Base-by-base conservation (phyloP, 2,113 vertebrate species). In the Hippopotamus amphibius region DNA sequence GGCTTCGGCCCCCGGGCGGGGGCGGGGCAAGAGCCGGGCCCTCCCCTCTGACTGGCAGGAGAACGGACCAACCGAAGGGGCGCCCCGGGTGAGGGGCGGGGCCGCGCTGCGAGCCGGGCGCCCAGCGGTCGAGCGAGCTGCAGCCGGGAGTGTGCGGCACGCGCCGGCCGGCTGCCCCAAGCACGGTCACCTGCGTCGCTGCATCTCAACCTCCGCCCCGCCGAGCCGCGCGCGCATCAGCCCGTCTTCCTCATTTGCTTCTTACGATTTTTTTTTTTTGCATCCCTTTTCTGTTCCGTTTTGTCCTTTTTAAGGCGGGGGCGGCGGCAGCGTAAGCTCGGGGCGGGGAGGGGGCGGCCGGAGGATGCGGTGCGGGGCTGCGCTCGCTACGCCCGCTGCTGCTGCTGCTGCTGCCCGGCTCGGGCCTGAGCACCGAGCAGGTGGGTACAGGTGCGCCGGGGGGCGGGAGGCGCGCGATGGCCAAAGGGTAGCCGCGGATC, bases 361-460 rank as follows among this genome's bases (percentile, higher is more conserved):
- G 97, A 97, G 97, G 94, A 98, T 97, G 97, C 92, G 83, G 93
- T 86, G 93, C 81, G 93, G 76, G 92, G 53, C 76, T 96, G 97
- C 91, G 89, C 88, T 71, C 41, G 63, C 97, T 61, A 66, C 92
- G 81, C 68, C 93, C 59, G 85, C 90, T 16, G 88, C 90, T 93
- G 96, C 92, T 21, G 83, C 89, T 14, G 88, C 88, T 93, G 96
- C 92, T 19, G 94, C 90, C 95, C 74, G 61, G 94, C 95, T 96
- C 68, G 43, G 96, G 94, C 96, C 97, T 10, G 97, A 82, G 95
- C 96, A 63, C 94, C 92, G 68, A 93, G 92, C 97, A 98, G 97
- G 97, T 98, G 92, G 95, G 97, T 98, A 83, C 92, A 96, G 95
- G 97, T 95, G 90, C 90, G 79, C 69, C 46, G 89, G 33, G 87